phyloP scores from a whole-genome alignment of 2,113 vertebrate genomes.

The Brienomyrus longianalis region DNA sequence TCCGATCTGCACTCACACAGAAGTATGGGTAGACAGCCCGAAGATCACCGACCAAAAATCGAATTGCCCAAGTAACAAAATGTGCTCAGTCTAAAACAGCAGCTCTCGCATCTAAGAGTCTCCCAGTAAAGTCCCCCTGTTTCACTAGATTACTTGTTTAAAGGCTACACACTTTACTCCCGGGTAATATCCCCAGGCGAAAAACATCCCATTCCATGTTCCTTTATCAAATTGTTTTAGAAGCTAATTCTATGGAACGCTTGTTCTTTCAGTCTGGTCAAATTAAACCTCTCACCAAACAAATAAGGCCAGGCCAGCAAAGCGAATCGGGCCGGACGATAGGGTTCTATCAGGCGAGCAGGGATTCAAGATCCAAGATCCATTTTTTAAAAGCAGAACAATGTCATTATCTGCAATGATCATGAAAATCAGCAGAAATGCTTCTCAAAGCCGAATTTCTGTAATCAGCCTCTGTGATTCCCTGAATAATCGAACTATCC shows the following conservation, averaged over 20 bases:
- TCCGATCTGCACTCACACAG: background rate
- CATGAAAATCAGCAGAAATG: background rate
- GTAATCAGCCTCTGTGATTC: background rate
- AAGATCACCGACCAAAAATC: background rate
- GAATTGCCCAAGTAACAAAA: background rate
- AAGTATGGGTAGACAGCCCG: background rate
- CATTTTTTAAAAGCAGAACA: background rate
- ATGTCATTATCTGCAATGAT: background rate
- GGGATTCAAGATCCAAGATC: background rate
- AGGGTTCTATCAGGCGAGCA: background rate
- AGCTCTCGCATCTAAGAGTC: too few relatives aligned
- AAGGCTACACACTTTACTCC: background rate
- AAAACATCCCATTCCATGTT: background rate
- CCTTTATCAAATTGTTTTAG: background rate
- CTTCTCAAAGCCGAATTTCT: background rate
- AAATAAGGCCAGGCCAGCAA: background rate
- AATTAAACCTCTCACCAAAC: background rate
- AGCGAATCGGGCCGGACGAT: background rate
- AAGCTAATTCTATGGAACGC: background rate
- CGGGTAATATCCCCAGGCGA: too few relatives aligned
- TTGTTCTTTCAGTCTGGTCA: background rate
- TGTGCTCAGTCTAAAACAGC: background rate
- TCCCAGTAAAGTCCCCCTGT: too few relatives aligned
- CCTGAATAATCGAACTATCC: background rate
- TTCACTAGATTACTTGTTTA: background rate